Conservation (phyloP, 1,140 invertebrate genomes). For the Epicauta chinensis region DNA sequence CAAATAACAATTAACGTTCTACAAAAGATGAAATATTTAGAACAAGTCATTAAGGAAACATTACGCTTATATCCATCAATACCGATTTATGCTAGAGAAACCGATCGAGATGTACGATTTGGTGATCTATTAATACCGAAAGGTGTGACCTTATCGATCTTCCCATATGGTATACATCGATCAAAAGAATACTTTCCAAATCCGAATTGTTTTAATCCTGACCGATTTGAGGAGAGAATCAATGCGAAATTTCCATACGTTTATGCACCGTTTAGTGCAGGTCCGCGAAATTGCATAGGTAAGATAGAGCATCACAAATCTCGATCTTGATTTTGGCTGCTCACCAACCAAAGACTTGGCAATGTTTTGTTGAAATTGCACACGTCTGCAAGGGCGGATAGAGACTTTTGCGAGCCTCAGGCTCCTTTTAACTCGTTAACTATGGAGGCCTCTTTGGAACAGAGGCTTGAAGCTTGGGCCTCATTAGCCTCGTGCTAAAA, state of each 20-base stretch:
- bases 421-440: too few species aligned
- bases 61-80: constrained; percentile 58
- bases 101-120: constrained; percentile 33
- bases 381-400: too few species aligned
- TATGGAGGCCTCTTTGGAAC: too few species aligned
- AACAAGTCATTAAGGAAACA: constrained; percentile 58
- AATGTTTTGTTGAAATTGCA: too few species aligned
- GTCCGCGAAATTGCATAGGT: constrained; percentile 53
- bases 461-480: too few species aligned
- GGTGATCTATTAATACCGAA: constrained; percentile 7
- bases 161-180: constrained; percentile 51
- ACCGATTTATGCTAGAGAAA: constrained; percentile 46
- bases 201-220: constrained; percentile 63
- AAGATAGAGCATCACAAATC: not conserved
- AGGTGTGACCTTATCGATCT: constrained; percentile 4
- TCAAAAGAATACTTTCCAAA: constrained; percentile 53
- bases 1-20: constrained; percentile 42
- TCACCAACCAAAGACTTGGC: too few species aligned
- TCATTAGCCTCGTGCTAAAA: too few species aligned
- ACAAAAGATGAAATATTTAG: constrained; percentile 53
- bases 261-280: constrained; percentile 54
- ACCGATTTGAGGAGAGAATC: constrained; percentile 54
- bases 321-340: too few species aligned
- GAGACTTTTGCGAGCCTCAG: too few species aligned
- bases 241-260: constrained; percentile 40